Evolutionary conservation across 1,140 invertebrate genomes (phyloP), one percentile per base, ranked within the genome.

Genomic region (Chrysopa pallens): DNA sequence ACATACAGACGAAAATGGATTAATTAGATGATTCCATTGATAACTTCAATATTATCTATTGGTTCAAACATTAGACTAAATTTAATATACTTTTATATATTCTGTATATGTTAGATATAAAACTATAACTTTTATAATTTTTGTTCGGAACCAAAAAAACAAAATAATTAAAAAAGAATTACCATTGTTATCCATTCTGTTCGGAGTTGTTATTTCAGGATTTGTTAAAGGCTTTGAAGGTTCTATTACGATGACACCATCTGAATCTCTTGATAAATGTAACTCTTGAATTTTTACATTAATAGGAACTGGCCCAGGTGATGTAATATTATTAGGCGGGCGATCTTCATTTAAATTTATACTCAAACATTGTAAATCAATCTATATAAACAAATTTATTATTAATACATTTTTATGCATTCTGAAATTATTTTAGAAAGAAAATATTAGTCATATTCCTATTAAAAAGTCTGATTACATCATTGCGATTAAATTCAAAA

Each of bases 311-410:
- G 81, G 74, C 0, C 81, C 80, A 6, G 84, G 82, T 4, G 81
- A 84, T n/a, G 80, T 84, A 50, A 86, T 81, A 52, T 83, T 86
- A 29, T 72, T 74, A 2, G 79, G 74, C 3, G 79, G 78, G 44
- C 84, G 67, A 64, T 92, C 86, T 62, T 91, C 86, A 48, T 74
- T 74, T 48, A 87, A 59, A 50, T 74, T 74, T 8, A 87, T 54
- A 44, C 66, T 65, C 31, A 80, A 65, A 52, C 79, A 78, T 56
- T 81, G 78, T 50, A 85, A 55, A 46, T 67, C 61, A 36, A 81
- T 64, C 79, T 81, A 33, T 14, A 29, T 12, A 7, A 41, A 39
- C 42, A 50, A n/a, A n/a, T n/a, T n/a, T n/a, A n/a, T n/a, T n/a
- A n/a, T n/a, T n/a, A n/a, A n/a, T n/a, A n/a, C n/a, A n/a, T n/a